A percentile compares a stretch with the other conserved stretches of the same genome.
These are phyloP conservation scores for Brachionus rubens DNA, from an alignment of 1,140 invertebrate genomes.

Conservation along the genomic window DNA sequence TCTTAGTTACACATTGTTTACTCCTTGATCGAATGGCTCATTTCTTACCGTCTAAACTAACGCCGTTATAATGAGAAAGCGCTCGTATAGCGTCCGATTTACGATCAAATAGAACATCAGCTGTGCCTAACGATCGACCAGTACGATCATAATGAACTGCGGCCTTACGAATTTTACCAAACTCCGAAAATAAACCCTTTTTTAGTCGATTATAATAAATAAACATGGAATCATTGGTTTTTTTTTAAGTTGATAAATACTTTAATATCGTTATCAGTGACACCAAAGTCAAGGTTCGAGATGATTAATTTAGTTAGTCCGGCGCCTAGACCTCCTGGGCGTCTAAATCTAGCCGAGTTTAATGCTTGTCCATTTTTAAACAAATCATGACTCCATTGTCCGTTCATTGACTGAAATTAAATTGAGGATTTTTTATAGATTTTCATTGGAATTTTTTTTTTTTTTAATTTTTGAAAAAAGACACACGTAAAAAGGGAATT, in stretches of 20 bases:
- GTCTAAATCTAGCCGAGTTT: background rate
- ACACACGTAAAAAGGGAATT: too few relatives aligned
- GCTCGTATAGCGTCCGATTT: conserved; percentile 86
- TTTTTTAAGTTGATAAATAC: conserved; percentile 56
- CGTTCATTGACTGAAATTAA: conserved; percentile 39
- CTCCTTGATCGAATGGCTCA: background rate
- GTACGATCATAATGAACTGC: conserved; percentile 95
- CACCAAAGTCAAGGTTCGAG: conserved; percentile 77
- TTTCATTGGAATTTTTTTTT: background rate
- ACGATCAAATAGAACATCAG: conserved; percentile 93
- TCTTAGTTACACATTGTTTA: too few relatives aligned
- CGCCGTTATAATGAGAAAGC: conserved; percentile 95
- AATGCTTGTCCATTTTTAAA: background rate
- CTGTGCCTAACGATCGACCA: conserved; percentile 88
- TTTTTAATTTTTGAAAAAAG: too few relatives aligned
- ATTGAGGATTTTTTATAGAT: background rate
- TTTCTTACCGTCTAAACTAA: conserved; percentile 79
- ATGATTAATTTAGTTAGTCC: conserved; percentile 43
- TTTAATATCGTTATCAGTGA: conserved; percentile 89
- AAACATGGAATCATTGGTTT: background rate
- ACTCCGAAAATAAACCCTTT: conserved; percentile 90
- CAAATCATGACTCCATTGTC: conserved; percentile 46
- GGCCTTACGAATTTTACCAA: conserved; percentile 86
- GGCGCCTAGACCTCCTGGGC: background rate
- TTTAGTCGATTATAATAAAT: background rate